Conservation (phyloP, 2,113 vertebrate species). For the Dolichotis patagonum region DNA sequence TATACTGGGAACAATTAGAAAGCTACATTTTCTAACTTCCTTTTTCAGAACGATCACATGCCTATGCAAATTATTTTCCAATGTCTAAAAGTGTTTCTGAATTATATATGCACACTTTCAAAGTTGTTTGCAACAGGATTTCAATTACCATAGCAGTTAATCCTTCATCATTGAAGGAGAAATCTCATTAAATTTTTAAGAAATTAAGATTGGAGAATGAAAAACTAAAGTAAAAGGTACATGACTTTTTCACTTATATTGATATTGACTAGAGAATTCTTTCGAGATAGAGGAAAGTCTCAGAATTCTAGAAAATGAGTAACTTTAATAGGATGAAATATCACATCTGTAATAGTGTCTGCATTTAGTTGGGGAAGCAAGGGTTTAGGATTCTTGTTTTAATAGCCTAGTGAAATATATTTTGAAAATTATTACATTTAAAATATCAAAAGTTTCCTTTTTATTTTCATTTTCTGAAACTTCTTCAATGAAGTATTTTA, state of each 20-base stretch:
- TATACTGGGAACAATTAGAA: background rate
- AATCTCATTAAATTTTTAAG: background rate
- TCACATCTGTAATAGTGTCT: background rate
- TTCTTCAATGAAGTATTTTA: background rate
- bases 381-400: background rate
- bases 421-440: background rate
- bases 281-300: background rate
- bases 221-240: background rate
- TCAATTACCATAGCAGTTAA: background rate
- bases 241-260: background rate
- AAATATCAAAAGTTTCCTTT: background rate
- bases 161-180: background rate
- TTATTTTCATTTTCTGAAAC: background rate
- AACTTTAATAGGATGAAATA: background rate
- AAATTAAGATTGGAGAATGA: background rate
- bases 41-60: background rate
- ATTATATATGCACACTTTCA: too few relatives aligned
- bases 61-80: background rate
- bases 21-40: background rate
- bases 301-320: background rate
- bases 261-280: background rate
- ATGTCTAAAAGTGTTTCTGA: background rate
- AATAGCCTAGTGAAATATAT: background rate
- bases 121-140: background rate
- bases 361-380: background rate